Base-by-base conservation (phyloP, 2,888 invertebrate genomes). In the Eupeodes luniger region DNA sequence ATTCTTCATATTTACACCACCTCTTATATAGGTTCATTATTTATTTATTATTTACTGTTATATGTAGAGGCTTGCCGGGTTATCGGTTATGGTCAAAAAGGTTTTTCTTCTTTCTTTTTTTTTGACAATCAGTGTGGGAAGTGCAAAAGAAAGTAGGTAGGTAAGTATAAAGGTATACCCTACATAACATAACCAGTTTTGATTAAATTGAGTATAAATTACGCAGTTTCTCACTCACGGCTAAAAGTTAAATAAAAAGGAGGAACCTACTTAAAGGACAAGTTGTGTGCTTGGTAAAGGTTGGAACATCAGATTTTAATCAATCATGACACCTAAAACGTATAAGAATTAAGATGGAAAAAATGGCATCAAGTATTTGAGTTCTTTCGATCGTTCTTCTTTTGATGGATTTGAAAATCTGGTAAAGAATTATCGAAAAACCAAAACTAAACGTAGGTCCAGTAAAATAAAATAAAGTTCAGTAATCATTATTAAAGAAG, bases 81-180 rank as follows among this genome's bases (percentile, higher is more conserved):
- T 72, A 51, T 66, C 27, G 34, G 40, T 16, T 34, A 40, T 51
- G 69, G 34, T 36, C 53, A 53, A 36, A 53, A 53, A 11, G n/a
- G 27, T 27, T 27, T 27, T 27, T 27, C 27, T 51, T 34, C 6
- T 75, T 47, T 27, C 40, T 14, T 53, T 36, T 53, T 19, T 40
- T 51, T 64, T 55, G 10, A n/a, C 27, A n/a, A 34, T 27, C 10
- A 59, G 6, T 67, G 6, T 51, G 14, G 40, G 53, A 81, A 67
- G 77, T 81, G 62, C 59, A 57, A 78, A 78, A 57, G 81, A 78
- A 85, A 85, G 51, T 74, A 51, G 14, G 7, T 55, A 53, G 16
- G 53, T 11, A 19, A 19, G 57, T 27, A 57, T 4, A 12, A 57
- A 34, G 27, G 36, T 55, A 40, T 40, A 16, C 16, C 53, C 36